Evolutionary conservation across 2,797 vertebrate species (phyloP).

Genomic region (Enteromius thamalakanensis): DNA sequence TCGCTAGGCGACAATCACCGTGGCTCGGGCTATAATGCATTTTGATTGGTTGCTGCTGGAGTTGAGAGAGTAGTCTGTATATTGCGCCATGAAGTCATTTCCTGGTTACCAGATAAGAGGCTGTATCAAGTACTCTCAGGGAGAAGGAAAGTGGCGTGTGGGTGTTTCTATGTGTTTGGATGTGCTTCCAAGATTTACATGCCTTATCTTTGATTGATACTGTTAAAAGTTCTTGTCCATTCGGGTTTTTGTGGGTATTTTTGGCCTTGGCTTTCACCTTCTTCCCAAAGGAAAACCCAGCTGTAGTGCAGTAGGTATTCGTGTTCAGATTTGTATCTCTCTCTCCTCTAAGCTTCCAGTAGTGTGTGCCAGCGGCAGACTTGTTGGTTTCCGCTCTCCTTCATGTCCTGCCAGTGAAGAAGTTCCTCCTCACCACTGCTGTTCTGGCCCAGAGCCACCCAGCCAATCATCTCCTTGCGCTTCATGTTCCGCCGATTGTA

Average conservation of each 20-base stretch:
- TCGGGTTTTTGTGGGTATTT: not conserved
- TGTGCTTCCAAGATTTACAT: constrained; percentile 20
- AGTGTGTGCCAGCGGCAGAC: constrained; percentile 92
- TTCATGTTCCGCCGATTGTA: constrained; percentile 94
- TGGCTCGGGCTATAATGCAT: constrained; percentile 18
- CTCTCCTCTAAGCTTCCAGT: constrained; percentile 83
- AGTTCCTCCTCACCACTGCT: constrained; percentile 92
- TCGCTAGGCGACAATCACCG: constrained; percentile 26
- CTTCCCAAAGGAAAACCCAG: constrained; percentile 14
- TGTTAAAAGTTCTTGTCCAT: not conserved
- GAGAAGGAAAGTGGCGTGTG: constrained; percentile 36
- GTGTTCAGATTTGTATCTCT: not conserved
- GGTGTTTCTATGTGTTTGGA: constrained; percentile 9
- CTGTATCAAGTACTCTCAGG: not conserved
- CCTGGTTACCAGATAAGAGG: constrained; percentile 45
- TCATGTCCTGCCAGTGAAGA: constrained; percentile 96
- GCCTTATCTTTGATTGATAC: constrained; percentile 21
- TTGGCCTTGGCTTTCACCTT: not conserved
- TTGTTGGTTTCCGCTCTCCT: constrained; percentile 84
- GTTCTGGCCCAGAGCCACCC: constrained; percentile 92
- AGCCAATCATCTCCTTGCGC: constrained; percentile 97
- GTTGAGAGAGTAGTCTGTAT: constrained; percentile 23
- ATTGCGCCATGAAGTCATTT: constrained; percentile 43
- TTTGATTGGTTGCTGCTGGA: constrained; percentile 40
- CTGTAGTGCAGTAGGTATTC: not conserved